Evolutionary conservation across 1,140 invertebrate genomes (phyloP), one percentile per base, ranked within the genome.

Genomic region (Drosophila pruinosa): DNA sequence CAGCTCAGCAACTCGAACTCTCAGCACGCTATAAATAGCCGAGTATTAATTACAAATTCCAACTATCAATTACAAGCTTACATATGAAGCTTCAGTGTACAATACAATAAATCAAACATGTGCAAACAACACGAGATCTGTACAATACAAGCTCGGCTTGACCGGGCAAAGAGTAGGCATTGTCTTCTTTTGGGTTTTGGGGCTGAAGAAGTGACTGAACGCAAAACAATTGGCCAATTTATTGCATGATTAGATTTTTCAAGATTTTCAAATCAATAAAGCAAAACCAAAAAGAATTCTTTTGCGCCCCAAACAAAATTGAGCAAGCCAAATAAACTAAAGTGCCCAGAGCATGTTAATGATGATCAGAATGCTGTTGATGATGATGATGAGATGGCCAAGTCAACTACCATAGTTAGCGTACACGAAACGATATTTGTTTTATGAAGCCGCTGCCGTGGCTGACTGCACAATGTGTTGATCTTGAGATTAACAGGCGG

Each of bases 401-500:
- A 43, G 63, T 58, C 75, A 64, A 80, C 80, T 83, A n/a, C n/a
- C n/a, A n/a, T n/a, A 85, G 81, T 86, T 85, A 86, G 76, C 81
- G 76, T 67, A 88, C 74, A 86, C 69, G 73, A 78, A 73, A 68
- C 61, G 73, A 82, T 88, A 82, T 88, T 88, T 88, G 82, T 88
- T 89, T 88, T 88, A 88, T 88, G 72, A 81, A 88, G 72, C 59
- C 65, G 72, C 67, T 63, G 67, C 54, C 31, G 36, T 56, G 62
- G 65, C 65, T 57, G 67, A 69, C 71, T 61, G 64, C 56, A 73
- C 64, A 72, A 81, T 88, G 82, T 82, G 82, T 88, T 88, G 82
- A 88, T 88, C 82, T 88, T 89, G 82, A 88, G 82, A 88, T 88
- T 88, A 88, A 78, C 82, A 88, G 82, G 65, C 81, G 76, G 82